Base-by-base conservation (phyloP, 2,113 vertebrate species). In the Urocolius indicus region DNA sequence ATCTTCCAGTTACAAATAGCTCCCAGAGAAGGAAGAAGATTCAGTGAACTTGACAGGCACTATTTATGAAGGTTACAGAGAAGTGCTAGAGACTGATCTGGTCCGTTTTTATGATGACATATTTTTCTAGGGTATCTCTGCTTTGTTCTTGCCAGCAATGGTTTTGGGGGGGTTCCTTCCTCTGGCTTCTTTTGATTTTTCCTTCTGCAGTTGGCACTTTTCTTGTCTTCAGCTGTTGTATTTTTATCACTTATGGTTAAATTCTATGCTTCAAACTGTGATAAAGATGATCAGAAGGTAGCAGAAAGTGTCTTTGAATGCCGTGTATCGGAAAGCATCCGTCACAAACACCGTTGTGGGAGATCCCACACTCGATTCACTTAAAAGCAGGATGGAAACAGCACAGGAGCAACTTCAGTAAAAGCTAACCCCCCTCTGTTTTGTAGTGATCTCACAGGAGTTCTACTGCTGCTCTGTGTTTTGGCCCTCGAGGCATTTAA, bases 1-100 rank as follows among this genome's bases (percentile, higher is more conserved):
- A 88, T 88, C 96, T 86, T 41, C 84, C 58, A 30, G 59, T 76
- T 78, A 84, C 91, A 57, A 94, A 88, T 52, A 82, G 82, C 85
- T 68, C 77, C 71, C 71, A 79, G 71, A 48, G 85, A 81, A 65
- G 48, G 75, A 55, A 75, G 71, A 75, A 89, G 61, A 65, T 48
- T 61, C 78, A 4, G 75, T 29, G 81, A 55, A 72, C 41, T 54
- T 52, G 45, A 30, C 89, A 76, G 81, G 74, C 13, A 15, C n/a
- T 61, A 54, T 79, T 73, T 69, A 30, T 78, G 73, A 41, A 68
- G 83, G 86, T 91, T 87, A 34, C 19, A 55, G 85, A 67, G 18
- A 71, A 88, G 13, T 20, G 7, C 74, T 59, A 1, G 1, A 13
- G 80, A 1, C 55, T 17, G 32, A 66, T 34, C 54, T 29, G 84